Evolutionary conservation across 35 echinoderm and acorn worm genomes (phyloP).

Genomic region (Lytechinus pictus): DNA sequence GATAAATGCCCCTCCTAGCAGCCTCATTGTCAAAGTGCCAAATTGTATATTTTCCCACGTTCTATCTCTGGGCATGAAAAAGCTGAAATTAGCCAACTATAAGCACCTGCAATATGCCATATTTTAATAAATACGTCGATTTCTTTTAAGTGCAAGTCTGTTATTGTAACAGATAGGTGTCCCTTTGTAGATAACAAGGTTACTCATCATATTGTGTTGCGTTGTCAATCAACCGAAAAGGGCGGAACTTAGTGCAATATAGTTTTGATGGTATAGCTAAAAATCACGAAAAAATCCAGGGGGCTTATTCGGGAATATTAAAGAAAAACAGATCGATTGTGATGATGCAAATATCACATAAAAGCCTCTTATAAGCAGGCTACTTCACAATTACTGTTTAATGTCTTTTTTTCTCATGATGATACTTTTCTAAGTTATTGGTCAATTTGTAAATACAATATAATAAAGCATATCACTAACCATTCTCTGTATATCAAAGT

Average conservation of each 20-base stretch:
- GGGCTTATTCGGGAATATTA: too few species aligned
- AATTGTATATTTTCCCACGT: background rate
- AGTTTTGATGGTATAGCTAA: background rate
- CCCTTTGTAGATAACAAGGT: background rate
- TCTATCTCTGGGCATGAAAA: background rate
- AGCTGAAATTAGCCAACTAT: slow-evolving; percentile 7
- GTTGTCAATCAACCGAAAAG: background rate
- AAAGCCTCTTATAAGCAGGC: too few species aligned
- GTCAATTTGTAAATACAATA: too few species aligned
- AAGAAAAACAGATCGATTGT: too few species aligned
- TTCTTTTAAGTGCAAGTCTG: background rate
- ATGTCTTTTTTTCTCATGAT: too few species aligned
- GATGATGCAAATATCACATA: too few species aligned
- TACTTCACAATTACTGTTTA: too few species aligned
- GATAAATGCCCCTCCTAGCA: background rate
- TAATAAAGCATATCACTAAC: too few species aligned
- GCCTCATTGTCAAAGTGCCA: background rate
- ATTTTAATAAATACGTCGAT: background rate
- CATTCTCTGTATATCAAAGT: too few species aligned
- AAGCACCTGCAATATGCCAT: background rate
- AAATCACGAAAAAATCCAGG: background rate
- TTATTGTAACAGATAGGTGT: background rate
- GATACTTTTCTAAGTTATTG: too few species aligned
- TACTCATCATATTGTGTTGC: background rate
- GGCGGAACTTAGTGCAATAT: background rate